Evolutionary conservation across 1,140 invertebrate genomes (phyloP).

Genomic region (Diorhabda elongata): DNA sequence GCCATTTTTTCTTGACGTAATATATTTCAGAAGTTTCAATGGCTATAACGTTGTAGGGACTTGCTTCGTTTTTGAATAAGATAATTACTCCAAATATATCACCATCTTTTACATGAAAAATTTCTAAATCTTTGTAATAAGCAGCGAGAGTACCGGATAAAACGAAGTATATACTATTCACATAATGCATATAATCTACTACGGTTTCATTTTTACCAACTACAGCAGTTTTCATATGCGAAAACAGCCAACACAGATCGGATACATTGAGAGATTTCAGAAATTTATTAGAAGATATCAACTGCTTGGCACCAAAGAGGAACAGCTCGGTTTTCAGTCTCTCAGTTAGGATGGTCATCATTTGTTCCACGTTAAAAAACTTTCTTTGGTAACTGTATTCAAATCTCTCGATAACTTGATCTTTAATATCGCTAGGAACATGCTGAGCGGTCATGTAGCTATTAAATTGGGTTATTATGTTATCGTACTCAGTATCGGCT

Average conservation of each 20-base stretch:
- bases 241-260: neutral
- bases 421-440: neutral
- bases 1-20: neutral
- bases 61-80: neutral
- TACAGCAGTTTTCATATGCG: neutral
- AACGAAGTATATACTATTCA: neutral
- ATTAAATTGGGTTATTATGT: neutral
- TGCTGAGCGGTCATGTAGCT: neutral
- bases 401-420: neutral
- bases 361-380: neutral
- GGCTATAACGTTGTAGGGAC: neutral
- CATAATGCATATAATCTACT: neutral
- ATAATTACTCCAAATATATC: neutral
- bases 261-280: neutral
- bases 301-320: neutral
- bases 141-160: neutral
- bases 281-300: neutral
- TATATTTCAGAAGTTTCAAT: neutral
- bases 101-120: neutral
- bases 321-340: neutral
- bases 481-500: neutral
- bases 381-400: slow-evolving; percentile 3
- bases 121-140: neutral
- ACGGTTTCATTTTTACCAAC: neutral
- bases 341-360: neutral